Evolutionary conservation across 1,140 invertebrate genomes (phyloP), one percentile per base, ranked within the genome.

Genomic region (Asobara japonica): DNA sequence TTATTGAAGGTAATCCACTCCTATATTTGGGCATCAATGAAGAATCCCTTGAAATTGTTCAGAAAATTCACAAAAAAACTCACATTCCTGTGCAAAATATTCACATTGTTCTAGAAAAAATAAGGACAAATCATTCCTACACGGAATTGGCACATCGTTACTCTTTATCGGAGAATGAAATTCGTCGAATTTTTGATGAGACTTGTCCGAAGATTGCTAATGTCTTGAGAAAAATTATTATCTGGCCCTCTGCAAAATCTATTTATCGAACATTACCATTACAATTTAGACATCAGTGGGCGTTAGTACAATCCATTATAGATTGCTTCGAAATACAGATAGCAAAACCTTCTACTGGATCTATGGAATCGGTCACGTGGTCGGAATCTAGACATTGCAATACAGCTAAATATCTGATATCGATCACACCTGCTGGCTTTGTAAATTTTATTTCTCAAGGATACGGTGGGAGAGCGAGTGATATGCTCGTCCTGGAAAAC

Each of bases 391-490:
- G 78, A 72, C 74, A 76, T 56, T 67, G 41, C 29, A 81, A 86
- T 73, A 86, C 82, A 22, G 70, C 82, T 10, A 86, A 86, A 76
- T 87, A 86, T 80, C 77, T 84, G 56, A 80, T 88, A 73, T 82
- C 82, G 13, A 75, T 73, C 45, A 87, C 75, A 61, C 74, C 74
- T 65, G 69, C 76, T 65, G 77, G 77, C 6, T 25, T 75, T 18
- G 69, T 76, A 18, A 77, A 64, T 62, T 79, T 72, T 67, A 66
- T 79, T 22, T 88, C 85, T 4, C 65, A 77, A 62, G 86, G 84
- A 6, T 87, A 78, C 78, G 79, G 84, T 27, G 85, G 86, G 27
- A 76, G 83, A 71, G 76, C 77, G 10, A 79, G 76, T 31, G 84
- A 87, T 79, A 74, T 73, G 16, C 45, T 74, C 13, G 77, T 87